Percentiles rank a stretch among this genome's conserved stretches.
Conservation (phyloP, 2,113 vertebrate species). For the Myiopsitta monachus region DNA sequence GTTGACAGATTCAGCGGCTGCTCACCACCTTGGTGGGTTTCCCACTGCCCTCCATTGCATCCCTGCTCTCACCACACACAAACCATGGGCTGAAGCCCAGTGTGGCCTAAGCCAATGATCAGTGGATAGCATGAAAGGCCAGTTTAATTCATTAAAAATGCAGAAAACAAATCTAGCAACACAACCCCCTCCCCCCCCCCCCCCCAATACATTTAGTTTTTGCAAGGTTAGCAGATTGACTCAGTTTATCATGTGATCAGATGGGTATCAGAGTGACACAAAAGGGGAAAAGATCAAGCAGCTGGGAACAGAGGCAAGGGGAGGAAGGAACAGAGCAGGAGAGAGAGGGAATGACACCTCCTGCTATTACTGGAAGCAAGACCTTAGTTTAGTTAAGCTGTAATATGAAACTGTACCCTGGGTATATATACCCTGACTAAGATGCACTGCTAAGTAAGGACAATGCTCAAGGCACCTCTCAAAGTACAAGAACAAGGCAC, state of each 20-base stretch:
- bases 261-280: neutral
- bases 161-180: neutral
- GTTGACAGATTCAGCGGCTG: neutral
- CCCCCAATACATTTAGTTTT: neutral
- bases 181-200: fast-evolving
- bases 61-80: neutral
- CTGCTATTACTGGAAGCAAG: constrained; percentile 5
- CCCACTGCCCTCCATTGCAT: neutral
- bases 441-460: neutral
- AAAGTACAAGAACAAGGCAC: neutral
- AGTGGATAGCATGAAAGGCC: neutral
- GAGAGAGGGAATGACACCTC: neutral
- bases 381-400: neutral
- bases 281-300: constrained; percentile 15
- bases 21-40: fast-evolving
- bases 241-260: neutral
- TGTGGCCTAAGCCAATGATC: neutral
- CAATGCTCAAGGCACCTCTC: neutral
- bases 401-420: neutral
- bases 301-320: neutral
- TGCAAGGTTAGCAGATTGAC: neutral
- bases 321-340: neutral
- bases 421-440: neutral
- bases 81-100: neutral
- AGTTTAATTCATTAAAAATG: neutral